Percentiles rank a stretch among this genome's conserved stretches.
Evolutionary conservation across 2,113 vertebrate genomes (phyloP).

Genomic region (Callaeas wilsoni): DNA sequence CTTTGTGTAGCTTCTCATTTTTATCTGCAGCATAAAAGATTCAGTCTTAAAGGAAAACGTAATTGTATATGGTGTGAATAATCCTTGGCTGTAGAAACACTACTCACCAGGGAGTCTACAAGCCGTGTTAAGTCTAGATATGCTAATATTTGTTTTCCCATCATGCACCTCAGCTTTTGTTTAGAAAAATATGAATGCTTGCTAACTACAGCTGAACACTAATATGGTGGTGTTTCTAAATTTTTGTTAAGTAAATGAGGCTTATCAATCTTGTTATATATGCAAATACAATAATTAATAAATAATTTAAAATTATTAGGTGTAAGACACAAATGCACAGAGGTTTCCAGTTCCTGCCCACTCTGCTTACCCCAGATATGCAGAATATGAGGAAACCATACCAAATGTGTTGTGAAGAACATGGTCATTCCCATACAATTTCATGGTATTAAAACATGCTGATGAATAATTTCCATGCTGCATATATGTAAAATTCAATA

Average conservation of each 20-base stretch:
- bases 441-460: background rate
- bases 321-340: background rate
- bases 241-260: background rate
- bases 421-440: background rate
- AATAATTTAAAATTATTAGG: background rate
- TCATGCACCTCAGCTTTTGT: slow-evolving; percentile 10
- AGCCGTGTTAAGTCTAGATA: slow-evolving; percentile 34
- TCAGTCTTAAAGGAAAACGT: slow-evolving; percentile 34
- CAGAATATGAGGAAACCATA: background rate
- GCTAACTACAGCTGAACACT: background rate
- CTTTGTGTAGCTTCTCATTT: slow-evolving; percentile 27
- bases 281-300: background rate
- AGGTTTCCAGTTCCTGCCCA: background rate
- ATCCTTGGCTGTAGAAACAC: slow-evolving; percentile 33
- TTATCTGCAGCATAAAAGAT: slow-evolving; percentile 32
- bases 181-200: slow-evolving; percentile 4
- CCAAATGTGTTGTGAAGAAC: background rate
- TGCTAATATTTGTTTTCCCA: slow-evolving; percentile 57
- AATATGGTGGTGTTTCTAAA: background rate
- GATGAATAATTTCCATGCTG: background rate
- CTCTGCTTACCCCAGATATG: background rate
- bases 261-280: background rate
- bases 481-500: background rate
- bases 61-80: slow-evolving; percentile 51
- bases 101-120: slow-evolving; percentile 33